These are phyloP conservation scores for Oxytorus armatus DNA, from an alignment of 2,888 invertebrate species.

Conservation along the genomic window DNA sequence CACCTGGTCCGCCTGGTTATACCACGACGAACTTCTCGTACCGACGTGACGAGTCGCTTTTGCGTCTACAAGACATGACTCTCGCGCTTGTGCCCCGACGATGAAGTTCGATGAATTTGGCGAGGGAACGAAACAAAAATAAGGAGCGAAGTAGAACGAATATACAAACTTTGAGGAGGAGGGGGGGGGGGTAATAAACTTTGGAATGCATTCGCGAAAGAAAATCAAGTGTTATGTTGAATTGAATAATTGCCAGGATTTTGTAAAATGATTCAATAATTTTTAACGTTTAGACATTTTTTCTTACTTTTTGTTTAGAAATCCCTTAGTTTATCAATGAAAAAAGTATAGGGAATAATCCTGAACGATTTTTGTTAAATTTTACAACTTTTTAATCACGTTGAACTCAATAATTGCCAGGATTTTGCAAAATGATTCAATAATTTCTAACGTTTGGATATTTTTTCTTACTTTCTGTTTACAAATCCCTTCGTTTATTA, in stretches of 20 bases:
- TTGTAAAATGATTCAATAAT: too few species aligned
- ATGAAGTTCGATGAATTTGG: constrained; percentile 48
- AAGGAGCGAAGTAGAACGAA: constrained; percentile 51
- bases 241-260: neutral
- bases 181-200: neutral
- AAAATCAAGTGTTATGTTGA: constrained; percentile 1
- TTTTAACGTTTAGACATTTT: too few species aligned
- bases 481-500: too few species aligned
- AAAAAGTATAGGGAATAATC: too few species aligned
- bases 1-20: neutral
- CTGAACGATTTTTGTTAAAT: too few species aligned
- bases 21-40: constrained; percentile 24
- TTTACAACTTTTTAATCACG: too few species aligned
- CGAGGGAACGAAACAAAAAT: constrained; percentile 34
- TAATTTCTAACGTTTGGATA: too few species aligned
- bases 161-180: constrained; percentile 12
- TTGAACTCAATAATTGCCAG: too few species aligned
- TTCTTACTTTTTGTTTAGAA: too few species aligned
- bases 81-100: constrained; percentile 16
- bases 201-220: constrained; percentile 13
- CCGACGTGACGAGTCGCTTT: neutral
- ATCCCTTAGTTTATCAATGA: too few species aligned
- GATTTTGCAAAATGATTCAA: too few species aligned
- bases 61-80: neutral
- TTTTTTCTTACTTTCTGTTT: too few species aligned